These are phyloP conservation scores for Calcarius lapponicus DNA, from an alignment of 2,797 vertebrate species.

Conservation along the genomic window DNA sequence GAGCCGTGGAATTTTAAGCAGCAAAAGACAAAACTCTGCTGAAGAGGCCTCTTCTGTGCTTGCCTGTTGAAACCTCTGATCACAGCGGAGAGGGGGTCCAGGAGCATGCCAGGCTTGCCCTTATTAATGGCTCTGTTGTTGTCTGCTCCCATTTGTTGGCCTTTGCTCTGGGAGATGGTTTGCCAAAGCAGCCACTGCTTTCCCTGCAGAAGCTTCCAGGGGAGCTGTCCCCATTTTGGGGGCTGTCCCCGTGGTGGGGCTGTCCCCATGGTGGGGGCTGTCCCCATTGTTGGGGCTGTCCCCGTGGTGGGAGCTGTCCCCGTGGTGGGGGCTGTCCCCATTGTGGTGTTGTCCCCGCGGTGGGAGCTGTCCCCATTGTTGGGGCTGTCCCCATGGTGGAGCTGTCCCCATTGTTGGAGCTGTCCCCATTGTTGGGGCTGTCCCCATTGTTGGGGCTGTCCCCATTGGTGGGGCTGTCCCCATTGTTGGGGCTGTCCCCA, in stretches of 20 bases:
- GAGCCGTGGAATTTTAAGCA: conserved; percentile 61
- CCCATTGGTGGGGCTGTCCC: no score
- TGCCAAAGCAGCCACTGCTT: background rate
- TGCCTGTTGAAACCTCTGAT: background rate
- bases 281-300: rapidly evolving
- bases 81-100: background rate
- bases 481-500: no score
- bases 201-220: background rate
- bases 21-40: conserved; percentile 52
- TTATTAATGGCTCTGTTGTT: conserved; percentile 56
- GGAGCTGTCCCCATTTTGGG: rapidly evolving
- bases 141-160: conserved; percentile 40
- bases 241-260: background rate
- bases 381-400: no score
- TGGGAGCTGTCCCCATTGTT: no score
- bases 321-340: rapidly evolving
- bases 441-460: no score
- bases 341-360: background rate
- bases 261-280: background rate
- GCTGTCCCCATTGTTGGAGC: no score
- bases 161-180: background rate
- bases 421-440: no score
- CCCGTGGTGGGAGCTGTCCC: rapidly evolving
- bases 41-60: conserved; percentile 39
- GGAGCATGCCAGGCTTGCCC: conserved; percentile 30